Conservation (phyloP, 2,888 invertebrate species). For the Halictus quadricinctus region DNA sequence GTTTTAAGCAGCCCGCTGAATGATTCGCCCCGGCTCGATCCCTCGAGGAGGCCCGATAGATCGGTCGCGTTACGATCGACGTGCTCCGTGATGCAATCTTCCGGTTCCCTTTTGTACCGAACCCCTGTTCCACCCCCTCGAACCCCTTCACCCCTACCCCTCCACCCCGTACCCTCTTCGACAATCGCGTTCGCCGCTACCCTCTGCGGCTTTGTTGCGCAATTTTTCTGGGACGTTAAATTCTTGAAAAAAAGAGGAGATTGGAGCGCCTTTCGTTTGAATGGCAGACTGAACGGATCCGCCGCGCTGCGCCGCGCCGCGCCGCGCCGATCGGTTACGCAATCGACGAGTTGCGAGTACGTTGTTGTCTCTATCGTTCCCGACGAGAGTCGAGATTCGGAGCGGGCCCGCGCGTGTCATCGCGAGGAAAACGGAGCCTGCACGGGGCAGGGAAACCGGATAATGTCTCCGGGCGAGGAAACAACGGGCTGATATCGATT, state of each 20-base stretch:
- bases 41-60: constrained; percentile 54
- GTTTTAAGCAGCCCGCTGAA: constrained; percentile 64
- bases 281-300: constrained; percentile 10
- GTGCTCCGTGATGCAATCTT: constrained; percentile 39
- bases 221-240: constrained; percentile 54
- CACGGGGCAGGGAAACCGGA: background rate
- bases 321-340: background rate
- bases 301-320: background rate
- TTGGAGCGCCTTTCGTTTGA: constrained; percentile 23
- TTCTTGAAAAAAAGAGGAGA: constrained; percentile 26
- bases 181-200: background rate
- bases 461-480: constrained; percentile 21
- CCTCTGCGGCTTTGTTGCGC: constrained; percentile 35
- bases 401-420: constrained; percentile 12
- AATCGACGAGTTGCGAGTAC: background rate
- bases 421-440: background rate
- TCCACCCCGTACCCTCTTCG: background rate
- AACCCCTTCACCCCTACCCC: background rate
- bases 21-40: constrained; percentile 51
- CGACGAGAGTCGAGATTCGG: background rate
- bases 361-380: background rate
- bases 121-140: background rate
- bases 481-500: constrained; percentile 44
- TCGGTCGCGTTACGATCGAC: constrained; percentile 36
- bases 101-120: background rate